phyloP scores from a whole-genome alignment of 2,888 invertebrate genomes.

The Synergus umbraculus region DNA sequence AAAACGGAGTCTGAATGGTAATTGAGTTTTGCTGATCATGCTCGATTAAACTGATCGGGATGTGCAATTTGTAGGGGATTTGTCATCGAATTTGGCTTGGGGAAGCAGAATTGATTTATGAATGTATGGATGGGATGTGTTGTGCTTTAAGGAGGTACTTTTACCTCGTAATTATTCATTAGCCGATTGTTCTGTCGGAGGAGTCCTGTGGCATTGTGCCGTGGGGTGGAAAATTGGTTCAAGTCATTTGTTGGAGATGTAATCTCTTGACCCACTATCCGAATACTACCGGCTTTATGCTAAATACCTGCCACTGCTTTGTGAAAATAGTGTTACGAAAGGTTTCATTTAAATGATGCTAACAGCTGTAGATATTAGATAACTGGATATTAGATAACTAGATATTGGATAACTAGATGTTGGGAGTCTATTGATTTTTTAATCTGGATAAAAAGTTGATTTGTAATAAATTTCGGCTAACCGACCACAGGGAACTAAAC shows the following conservation, averaged over 20 bases:
- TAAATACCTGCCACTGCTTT: background rate
- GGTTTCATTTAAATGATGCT: background rate
- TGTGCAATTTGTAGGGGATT: constrained; percentile 22
- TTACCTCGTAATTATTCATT: constrained; percentile 21
- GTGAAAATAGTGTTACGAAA: background rate
- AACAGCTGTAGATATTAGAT: too few species aligned
- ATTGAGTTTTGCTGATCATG: constrained; percentile 8
- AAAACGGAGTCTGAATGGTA: constrained; percentile 22
- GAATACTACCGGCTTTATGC: background rate
- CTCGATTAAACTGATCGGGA: background rate
- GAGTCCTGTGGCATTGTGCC: background rate
- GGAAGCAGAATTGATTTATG: constrained; percentile 14
- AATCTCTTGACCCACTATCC: background rate
- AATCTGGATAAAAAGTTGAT: background rate
- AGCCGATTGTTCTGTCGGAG: constrained; percentile 13
- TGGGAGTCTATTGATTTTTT: too few species aligned
- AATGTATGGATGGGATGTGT: constrained; percentile 4
- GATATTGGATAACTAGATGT: too few species aligned
- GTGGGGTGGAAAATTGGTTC: constrained; percentile 3
- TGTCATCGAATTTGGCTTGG: constrained; percentile 1
- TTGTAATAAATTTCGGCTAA: constrained; percentile 17
- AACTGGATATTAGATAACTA: too few species aligned
- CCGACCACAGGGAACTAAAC: constrained; percentile 49
- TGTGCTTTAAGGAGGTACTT: constrained; percentile 19
- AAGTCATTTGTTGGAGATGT: constrained; percentile 9